Percentiles rank a stretch among this genome's conserved stretches.
Evolutionary conservation across 2,113 vertebrate genomes (phyloP).

Genomic region (Cephalophus harveyi): DNA sequence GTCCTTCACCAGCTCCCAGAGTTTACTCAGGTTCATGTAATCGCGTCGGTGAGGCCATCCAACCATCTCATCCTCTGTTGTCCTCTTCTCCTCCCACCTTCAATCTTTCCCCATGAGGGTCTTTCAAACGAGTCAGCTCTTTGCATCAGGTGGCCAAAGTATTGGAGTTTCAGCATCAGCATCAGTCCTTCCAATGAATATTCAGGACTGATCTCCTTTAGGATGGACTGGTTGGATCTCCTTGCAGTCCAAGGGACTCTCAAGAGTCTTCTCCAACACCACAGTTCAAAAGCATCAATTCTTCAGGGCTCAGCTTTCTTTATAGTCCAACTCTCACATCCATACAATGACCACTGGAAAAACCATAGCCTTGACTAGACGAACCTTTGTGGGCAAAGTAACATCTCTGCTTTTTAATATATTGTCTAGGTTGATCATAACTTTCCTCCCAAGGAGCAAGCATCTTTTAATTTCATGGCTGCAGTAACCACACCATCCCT

Average conservation of each 20-base stretch:
- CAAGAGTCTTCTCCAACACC: background rate
- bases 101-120: background rate
- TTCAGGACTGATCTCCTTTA: background rate
- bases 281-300: background rate
- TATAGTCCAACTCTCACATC: background rate
- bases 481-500: background rate
- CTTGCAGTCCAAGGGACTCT: background rate
- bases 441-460: background rate
- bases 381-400: background rate
- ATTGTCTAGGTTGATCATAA: background rate
- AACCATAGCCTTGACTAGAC: background rate
- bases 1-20: background rate
- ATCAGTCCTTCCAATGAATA: background rate
- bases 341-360: background rate
- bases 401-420: background rate
- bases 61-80: accelerated
- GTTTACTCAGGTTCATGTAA: background rate
- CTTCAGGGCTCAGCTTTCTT: background rate
- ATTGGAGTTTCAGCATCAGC: background rate
- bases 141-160: background rate
- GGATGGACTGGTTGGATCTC: background rate
- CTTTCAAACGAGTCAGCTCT: background rate
- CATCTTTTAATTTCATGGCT: background rate
- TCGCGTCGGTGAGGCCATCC: accelerated
- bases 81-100: background rate